Conservation (phyloP, 2,113 vertebrate species). For the Romanogobio albipinnatus region DNA sequence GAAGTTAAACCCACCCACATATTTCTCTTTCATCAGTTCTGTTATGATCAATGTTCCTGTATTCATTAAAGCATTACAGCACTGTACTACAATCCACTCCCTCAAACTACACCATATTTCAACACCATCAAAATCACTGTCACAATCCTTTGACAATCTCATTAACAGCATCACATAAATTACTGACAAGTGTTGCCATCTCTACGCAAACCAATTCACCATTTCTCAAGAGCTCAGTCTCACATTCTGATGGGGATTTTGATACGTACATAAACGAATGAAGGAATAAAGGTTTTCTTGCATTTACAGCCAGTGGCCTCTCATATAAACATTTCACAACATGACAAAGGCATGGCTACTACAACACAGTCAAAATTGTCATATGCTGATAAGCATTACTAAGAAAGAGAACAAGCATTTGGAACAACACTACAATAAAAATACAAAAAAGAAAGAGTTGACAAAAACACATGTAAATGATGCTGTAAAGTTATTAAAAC, state of each 20-base stretch:
- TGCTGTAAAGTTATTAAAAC: constrained; percentile 38
- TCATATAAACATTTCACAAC: constrained; percentile 27
- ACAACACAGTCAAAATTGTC: constrained; percentile 29
- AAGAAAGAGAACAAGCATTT: constrained; percentile 27
- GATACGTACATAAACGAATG: not conserved
- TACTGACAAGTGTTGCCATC: not conserved
- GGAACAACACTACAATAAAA: not conserved
- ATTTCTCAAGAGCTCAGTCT: not conserved
- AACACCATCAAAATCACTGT: not conserved
- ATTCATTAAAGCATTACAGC: not conserved
- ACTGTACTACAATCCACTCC: not conserved
- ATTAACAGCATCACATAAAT: not conserved
- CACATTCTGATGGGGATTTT: not conserved
- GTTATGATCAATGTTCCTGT: not conserved
- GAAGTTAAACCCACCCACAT: not conserved
- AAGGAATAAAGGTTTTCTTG: constrained; percentile 34
- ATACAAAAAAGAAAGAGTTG: not conserved
- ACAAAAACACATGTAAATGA: not conserved
- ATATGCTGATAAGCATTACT: constrained; percentile 4
- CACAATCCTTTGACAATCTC: too few relatives aligned
- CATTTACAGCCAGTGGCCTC: constrained; percentile 36
- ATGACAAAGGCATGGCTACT: constrained; percentile 35
- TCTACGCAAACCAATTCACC: not conserved
- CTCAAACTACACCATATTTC: not conserved
- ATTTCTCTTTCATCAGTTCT: not conserved